Evolutionary conservation across 2,888 invertebrate genomes (phyloP).

Genomic region (Phyto melanocephala): DNA sequence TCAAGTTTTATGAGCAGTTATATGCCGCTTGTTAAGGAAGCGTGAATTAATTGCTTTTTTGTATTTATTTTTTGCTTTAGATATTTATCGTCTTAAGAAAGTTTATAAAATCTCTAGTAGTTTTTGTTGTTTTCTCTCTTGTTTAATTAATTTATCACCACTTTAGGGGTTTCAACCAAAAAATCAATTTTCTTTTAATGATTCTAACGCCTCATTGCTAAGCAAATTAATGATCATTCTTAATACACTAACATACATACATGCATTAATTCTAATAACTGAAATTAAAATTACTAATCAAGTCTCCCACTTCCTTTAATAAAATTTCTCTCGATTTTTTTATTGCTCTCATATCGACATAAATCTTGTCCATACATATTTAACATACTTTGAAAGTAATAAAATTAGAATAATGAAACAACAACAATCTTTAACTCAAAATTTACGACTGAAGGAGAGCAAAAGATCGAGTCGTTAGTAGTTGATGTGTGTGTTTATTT

Average conservation of each 20-base stretch:
- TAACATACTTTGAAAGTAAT: conserved; percentile 53
- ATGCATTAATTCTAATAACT: neutral
- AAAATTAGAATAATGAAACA: conserved; percentile 33
- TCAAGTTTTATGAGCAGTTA: conserved; percentile 45
- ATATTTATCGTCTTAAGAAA: neutral
- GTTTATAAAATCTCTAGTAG: neutral
- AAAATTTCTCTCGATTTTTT: neutral
- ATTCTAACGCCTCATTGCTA: conserved; percentile 59
- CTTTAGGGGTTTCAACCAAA: conserved; percentile 41
- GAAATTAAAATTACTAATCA: conserved; percentile 10
- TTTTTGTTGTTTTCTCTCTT: neutral
- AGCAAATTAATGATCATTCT: conserved; percentile 43
- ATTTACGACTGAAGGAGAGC: neutral
- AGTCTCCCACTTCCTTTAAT: conserved; percentile 2
- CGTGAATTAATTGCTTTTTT: conserved; percentile 74
- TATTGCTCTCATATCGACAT: conserved; percentile 10
- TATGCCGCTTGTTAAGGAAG: conserved; percentile 71
- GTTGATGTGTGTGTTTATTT: conserved; percentile 7
- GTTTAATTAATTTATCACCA: conserved; percentile 64
- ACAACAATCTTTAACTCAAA: neutral
- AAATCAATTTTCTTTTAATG: conserved; percentile 62
- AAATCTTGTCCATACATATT: conserved; percentile 56
- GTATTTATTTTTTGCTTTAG: conserved; percentile 50
- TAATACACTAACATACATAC: too few relatives aligned
- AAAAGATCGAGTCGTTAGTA: conserved; percentile 13